Conservation (phyloP, 2,797 vertebrate genomes). For the Mus caroli region DNA sequence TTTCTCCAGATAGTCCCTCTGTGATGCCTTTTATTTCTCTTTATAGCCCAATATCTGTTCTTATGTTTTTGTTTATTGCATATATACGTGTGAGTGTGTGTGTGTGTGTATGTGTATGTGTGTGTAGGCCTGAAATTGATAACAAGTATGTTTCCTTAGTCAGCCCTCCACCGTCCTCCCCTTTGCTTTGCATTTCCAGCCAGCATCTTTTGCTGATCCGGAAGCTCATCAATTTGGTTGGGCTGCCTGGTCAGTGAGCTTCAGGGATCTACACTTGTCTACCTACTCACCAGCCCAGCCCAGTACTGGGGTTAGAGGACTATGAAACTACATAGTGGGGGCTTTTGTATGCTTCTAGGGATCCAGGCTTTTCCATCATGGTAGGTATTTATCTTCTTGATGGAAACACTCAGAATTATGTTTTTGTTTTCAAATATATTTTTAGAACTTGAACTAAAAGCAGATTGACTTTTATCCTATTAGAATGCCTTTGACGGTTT, state of each 20-base stretch:
- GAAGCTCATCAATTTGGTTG: not conserved
- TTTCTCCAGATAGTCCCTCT: not conserved
- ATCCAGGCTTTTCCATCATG: not conserved
- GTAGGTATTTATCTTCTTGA: not conserved
- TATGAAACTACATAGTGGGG: not conserved
- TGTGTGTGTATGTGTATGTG: not conserved
- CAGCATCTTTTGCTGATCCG: not conserved
- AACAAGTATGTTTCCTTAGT: not conserved
- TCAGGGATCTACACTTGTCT: not conserved
- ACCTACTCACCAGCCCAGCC: no score
- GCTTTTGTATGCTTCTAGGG: not conserved
- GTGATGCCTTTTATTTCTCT: not conserved
- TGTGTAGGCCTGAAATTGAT: not conserved
- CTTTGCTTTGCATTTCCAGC: not conserved
- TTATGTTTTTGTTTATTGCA: not conserved
- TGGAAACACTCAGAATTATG: not conserved
- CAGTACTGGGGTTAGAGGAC: not conserved
- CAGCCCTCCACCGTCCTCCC: not conserved
- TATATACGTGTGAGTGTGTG: not conserved
- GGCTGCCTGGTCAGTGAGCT: not conserved
- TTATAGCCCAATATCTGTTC: not conserved
- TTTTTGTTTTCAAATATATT: constrained; percentile 29
- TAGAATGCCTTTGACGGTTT: not conserved
- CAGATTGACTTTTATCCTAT: not conserved
- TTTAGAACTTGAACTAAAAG: not conserved